Evolutionary conservation across 2,113 vertebrate species (phyloP).

Genomic region (Sminthopsis crassicaudata): DNA sequence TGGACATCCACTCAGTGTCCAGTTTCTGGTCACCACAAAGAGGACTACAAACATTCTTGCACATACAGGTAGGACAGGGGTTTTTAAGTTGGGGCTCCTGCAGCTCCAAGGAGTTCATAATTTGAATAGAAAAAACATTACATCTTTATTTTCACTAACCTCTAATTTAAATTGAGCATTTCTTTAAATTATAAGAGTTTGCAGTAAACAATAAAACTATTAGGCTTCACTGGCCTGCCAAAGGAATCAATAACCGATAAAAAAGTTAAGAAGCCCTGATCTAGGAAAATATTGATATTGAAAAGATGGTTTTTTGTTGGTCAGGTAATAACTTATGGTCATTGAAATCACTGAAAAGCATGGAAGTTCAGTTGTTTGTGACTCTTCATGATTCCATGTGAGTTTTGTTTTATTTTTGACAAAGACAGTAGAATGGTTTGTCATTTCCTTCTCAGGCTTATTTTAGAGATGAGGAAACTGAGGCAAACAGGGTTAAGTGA

Average conservation of each 20-base stretch:
- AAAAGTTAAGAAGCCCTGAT: neutral
- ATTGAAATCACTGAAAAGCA: neutral
- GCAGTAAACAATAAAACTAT: neutral
- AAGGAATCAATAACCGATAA: neutral
- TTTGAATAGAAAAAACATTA: neutral
- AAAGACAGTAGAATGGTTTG: neutral
- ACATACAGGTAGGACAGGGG: no score
- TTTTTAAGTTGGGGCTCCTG: neutral
- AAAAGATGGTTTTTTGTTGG: neutral
- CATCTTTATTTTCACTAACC: neutral
- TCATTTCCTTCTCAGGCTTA: neutral
- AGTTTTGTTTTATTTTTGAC: neutral
- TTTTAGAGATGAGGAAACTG: neutral
- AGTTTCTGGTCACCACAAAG: no score
- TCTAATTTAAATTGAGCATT: neutral
- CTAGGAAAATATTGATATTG: neutral
- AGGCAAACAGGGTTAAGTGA: neutral
- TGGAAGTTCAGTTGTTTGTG: neutral
- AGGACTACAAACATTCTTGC: no score
- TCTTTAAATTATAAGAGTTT: neutral
- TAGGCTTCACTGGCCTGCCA: neutral
- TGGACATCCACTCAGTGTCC: no score
- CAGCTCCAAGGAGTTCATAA: neutral
- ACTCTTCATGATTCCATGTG: neutral
- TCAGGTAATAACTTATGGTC: neutral